Percentiles rank a stretch among this genome's conserved stretches.
phyloP scores from a whole-genome alignment of 2,888 invertebrate genomes.

The Meiosimyza platycephala region DNA sequence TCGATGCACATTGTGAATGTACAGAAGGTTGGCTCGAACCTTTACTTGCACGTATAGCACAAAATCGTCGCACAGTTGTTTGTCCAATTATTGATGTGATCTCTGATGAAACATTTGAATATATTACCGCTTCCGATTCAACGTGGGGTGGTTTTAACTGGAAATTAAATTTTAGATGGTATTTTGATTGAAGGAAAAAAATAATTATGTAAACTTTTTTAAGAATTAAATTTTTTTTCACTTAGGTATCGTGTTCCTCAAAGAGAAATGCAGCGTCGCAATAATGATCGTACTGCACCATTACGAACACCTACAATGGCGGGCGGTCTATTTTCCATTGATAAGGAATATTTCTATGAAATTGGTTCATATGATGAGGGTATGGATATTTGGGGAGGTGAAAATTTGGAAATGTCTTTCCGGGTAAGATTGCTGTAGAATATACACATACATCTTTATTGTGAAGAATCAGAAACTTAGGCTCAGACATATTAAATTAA shows the following conservation, averaged over 20 bases:
- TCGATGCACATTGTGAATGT: constrained; percentile 68
- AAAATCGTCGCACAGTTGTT: constrained; percentile 92
- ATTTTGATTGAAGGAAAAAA: constrained; percentile 39
- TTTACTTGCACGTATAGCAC: constrained; percentile 88
- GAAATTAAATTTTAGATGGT: constrained; percentile 99
- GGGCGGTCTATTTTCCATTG: constrained; percentile 94
- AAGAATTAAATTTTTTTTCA: constrained; percentile 11
- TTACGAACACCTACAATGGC: constrained; percentile 98
- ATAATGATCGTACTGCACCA: constrained; percentile 92
- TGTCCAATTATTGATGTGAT: constrained; percentile 99
- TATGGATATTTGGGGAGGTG: constrained; percentile 98
- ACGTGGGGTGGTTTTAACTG: constrained; percentile 99
- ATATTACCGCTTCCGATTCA: constrained; percentile 98
- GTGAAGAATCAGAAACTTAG: background rate
- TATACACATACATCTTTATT: background rate
- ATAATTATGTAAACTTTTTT: background rate
- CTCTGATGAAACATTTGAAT: constrained; percentile 98
- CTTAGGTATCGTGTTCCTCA: constrained; percentile 96
- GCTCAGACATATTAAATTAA: constrained; percentile 1
- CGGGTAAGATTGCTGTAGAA: constrained; percentile 62
- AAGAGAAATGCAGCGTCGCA: constrained; percentile 93
- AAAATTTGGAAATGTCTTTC: constrained; percentile 70
- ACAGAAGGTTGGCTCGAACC: constrained; percentile 99
- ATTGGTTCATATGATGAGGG: constrained; percentile 98
- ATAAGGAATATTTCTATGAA: constrained; percentile 96